Evolutionary conservation across 2,888 invertebrate species (phyloP), one percentile per base, ranked within the genome.

Genomic region (Heliconius cydno): DNA sequence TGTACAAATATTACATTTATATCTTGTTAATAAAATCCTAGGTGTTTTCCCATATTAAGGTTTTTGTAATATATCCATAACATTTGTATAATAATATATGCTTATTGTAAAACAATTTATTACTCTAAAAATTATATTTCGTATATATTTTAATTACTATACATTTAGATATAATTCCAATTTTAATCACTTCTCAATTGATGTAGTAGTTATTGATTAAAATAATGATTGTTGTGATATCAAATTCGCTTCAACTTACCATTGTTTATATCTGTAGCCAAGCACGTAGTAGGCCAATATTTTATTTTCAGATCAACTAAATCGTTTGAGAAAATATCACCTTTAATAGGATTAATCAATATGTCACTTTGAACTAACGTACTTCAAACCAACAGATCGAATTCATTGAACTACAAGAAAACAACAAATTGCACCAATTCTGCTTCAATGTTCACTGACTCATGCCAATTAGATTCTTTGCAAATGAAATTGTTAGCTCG

Each of bases 381-480:
- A 60, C 60, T n/a, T 60, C 10, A 60, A 60, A 73, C 38, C 13
- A 38, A 73, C 22, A 15, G 25, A 25, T 41, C 12, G 57, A 30
- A n/a, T 30, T 73, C 57, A 72, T 34, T 73, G 3, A 34, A 30
- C 34, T 30, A 34, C 30, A 19, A 60, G 57, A 74, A 30, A 80
- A 60, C 52, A 70, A 60, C 41, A 67, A 63, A 65, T 65, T 52
- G 80, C 80, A 81, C 80, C 66, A 73, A 38, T 57, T 67, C 76
- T 72, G 76, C 66, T 80, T 41, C 70, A 75, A 9, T 68, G 10
- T 70, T 67, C 63, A 79, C 74, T 38, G 73, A 63, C 72, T 81
- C 60, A 78, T 72, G 81, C 81, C 76, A 80, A 78, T 70, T 78
- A 52, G 52, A 76, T 77, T 75, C 73, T 78, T 78, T 74, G 77